Base-by-base conservation (phyloP, 2,888 invertebrate genomes). In the Apotomis turbidana region DNA sequence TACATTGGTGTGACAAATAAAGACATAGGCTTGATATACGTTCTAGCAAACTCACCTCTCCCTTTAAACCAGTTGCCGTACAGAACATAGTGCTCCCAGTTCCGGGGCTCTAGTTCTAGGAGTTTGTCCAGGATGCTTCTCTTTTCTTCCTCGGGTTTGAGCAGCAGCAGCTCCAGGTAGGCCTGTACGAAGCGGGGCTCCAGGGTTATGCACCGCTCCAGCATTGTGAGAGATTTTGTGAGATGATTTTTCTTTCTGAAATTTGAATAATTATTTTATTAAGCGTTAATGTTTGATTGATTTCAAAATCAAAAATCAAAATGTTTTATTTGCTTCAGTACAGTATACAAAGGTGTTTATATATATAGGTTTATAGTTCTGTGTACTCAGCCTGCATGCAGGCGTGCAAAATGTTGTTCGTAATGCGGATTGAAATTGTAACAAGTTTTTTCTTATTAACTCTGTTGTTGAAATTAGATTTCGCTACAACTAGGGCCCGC, bases 51-150 rank as follows among this genome's bases (percentile, higher is more conserved):
- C 82, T 88, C 81, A 96, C 96, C 95, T 90, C 94, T 95, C 71
- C 95, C 94, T 74, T 94, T 94, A 41, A 96, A 93, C 95, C 97
- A 97, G 76, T 95, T 94, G 49, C 96, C 96, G 81, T 96, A 96
- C 75, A 96, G 94, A 57, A 96, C 94, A 51, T 95, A 94, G 80
- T 96, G 95, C 80, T 96, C 96, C 80, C 96, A 95, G 83, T 96
- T 95, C 67, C 86, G 88, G 0, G 96, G 95, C 78, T 96, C 96
- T 67, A 97, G 86, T 51, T 94, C 91, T n/a, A 95, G 91, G 36
- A 96, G 94, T 82, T 94, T 94, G 76, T 94, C 93, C 63, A 96
- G 85, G 13, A 96, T 89, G 60, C 88, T 86, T 10, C 94, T 94
- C 62, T 95, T 94, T 60, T 94, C 93, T 3, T 90, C 85, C 64